Percentiles rank a stretch among this genome's conserved stretches.
phyloP scores from a whole-genome alignment of 2,113 vertebrate genomes.

The Cisticola juncidis region DNA sequence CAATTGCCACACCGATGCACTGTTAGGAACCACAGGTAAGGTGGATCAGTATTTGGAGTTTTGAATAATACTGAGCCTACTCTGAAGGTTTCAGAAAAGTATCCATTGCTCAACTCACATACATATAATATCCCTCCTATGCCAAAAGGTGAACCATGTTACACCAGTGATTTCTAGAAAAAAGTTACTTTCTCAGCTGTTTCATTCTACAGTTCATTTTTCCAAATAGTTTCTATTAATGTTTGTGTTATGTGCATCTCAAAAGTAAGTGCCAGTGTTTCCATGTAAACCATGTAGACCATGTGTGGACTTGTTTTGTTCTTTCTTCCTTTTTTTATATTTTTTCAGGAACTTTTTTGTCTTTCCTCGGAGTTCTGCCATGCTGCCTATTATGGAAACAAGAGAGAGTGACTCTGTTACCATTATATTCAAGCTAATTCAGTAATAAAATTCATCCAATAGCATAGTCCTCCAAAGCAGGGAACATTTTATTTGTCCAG shows the following conservation, averaged over 20 bases:
- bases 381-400: neutral
- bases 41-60: neutral
- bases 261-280: neutral
- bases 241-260: neutral
- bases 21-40: neutral
- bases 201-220: neutral
- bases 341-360: neutral
- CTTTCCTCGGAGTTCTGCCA: neutral
- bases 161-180: neutral
- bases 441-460: neutral
- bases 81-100: neutral
- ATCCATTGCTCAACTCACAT: neutral
- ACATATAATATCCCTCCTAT: neutral
- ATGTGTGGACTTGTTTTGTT: neutral
- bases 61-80: neutral
- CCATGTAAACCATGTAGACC: neutral
- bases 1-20: neutral
- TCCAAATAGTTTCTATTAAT: neutral
- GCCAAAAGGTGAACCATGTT: neutral
- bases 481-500: neutral
- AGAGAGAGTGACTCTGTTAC: neutral
- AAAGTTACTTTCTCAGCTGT: neutral
- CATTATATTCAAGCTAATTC: neutral
- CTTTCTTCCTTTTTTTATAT: neutral
- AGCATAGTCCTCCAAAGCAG: neutral